Evolutionary conservation across 1,140 invertebrate genomes (phyloP).

Genomic region (Pseudobourletiella spinata): DNA sequence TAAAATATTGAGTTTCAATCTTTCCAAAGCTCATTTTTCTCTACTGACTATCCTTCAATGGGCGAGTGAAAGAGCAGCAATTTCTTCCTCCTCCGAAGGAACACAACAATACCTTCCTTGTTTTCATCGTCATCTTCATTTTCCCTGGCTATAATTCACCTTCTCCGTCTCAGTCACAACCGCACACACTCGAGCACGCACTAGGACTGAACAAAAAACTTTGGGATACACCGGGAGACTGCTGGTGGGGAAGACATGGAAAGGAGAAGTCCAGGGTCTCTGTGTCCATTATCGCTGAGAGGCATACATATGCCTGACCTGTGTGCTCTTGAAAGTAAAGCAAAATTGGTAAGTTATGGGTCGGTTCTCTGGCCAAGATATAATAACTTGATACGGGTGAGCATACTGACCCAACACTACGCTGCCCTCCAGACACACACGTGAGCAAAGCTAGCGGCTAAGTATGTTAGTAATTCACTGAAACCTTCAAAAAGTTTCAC

Average conservation of each 20-base stretch:
- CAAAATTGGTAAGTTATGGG: not conserved
- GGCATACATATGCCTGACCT: no score
- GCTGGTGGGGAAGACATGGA: no score
- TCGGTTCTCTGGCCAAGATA: not conserved
- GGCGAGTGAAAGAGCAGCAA: not conserved
- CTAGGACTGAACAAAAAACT: no score
- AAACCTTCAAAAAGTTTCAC: not conserved
- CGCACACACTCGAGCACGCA: no score
- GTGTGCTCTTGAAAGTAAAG: not conserved
- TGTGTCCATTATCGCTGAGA: no score
- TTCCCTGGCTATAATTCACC: no score
- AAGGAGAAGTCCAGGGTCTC: no score
- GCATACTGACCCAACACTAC: no score
- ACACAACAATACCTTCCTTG: not conserved
- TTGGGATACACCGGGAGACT: no score
- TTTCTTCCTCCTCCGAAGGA: not conserved
- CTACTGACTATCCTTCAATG: not conserved
- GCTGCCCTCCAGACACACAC: not conserved
- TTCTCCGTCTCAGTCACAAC: no score
- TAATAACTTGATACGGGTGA: no score
- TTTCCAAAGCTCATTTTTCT: slow-evolving; percentile 1
- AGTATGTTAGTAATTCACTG: not conserved
- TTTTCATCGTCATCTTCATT: not conserved
- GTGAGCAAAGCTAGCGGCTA: not conserved
- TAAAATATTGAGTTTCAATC: slow-evolving; percentile 6